A percentile compares a stretch with the other conserved stretches of the same genome.
These are phyloP conservation scores for Anolis sagrei DNA, from an alignment of 2,113 vertebrate species.

Conservation along the genomic window DNA sequence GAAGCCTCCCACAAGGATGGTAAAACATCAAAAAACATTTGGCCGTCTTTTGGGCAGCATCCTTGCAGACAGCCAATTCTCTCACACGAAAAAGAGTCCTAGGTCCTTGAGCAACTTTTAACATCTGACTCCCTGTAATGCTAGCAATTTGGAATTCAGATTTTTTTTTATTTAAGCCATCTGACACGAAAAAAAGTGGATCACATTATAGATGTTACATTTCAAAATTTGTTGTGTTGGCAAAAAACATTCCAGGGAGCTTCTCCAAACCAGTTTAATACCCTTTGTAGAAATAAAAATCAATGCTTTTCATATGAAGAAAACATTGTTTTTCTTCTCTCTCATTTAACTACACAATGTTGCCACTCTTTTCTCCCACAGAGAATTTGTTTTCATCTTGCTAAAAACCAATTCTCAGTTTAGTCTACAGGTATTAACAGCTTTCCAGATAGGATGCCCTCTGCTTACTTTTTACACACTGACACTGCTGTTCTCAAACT, in stretches of 20 bases:
- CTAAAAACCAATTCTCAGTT: constrained; percentile 25
- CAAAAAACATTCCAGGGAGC: too few relatives aligned
- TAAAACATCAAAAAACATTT: too few relatives aligned
- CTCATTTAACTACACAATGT: background rate
- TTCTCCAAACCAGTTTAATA: background rate
- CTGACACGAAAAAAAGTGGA: too few relatives aligned
- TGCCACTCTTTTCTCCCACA: background rate
- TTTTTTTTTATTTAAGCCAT: too few relatives aligned
- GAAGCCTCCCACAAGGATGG: too few relatives aligned
- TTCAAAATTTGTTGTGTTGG: too few relatives aligned
- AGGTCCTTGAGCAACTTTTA: too few relatives aligned
- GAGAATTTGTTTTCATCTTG: constrained; percentile 11
- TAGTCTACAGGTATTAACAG: background rate
- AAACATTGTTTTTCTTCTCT: background rate
- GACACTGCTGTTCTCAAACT: background rate
- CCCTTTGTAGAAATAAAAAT: constrained; percentile 37
- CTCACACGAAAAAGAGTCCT: too few relatives aligned
- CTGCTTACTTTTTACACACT: background rate
- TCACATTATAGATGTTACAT: background rate
- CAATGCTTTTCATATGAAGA: background rate
- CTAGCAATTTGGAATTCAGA: too few relatives aligned
- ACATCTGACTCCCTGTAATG: too few relatives aligned
- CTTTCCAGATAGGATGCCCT: background rate
- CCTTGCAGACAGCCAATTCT: too few relatives aligned
- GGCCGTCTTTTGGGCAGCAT: too few relatives aligned